Evolutionary conservation across 1,140 invertebrate genomes (phyloP).

Genomic region (Panagrolaimus sp.): DNA sequence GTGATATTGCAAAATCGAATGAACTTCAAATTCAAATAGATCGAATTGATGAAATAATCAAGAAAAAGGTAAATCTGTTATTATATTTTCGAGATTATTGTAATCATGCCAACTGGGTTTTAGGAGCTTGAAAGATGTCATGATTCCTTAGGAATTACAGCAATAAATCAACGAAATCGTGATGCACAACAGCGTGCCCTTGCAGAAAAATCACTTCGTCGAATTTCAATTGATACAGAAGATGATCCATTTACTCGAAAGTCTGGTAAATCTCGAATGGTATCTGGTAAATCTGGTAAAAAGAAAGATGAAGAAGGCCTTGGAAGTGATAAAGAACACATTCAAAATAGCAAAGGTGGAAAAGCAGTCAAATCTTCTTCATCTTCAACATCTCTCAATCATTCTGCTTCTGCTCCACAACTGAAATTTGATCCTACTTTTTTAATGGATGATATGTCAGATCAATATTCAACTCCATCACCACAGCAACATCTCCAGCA

Average conservation of each 20-base stretch:
- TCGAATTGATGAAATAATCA: conserved; percentile 25
- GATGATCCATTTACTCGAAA: conserved; percentile 45
- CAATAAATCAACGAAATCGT: conserved; percentile 44
- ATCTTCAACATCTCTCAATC: background rate
- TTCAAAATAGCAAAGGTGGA: too few relatives aligned
- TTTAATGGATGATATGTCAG: background rate
- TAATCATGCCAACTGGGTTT: conserved; percentile 7
- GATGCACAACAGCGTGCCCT: conserved; percentile 45
- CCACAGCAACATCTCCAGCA: background rate
- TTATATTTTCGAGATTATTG: conserved; percentile 14
- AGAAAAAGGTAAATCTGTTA: conserved; percentile 16
- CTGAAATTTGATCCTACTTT: background rate
- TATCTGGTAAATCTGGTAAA: conserved; percentile 31
- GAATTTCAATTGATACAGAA: conserved; percentile 16
- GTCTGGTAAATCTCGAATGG: conserved; percentile 33
- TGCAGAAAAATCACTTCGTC: conserved; percentile 11
- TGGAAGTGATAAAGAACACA: too few relatives aligned
- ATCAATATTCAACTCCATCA: background rate
- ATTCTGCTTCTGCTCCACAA: background rate
- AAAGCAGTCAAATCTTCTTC: background rate
- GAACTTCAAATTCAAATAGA: conserved; percentile 37
- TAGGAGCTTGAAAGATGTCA: conserved; percentile 17
- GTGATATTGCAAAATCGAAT: background rate
- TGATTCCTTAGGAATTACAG: conserved; percentile 25
- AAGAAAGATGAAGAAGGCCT: conserved; percentile 4